phyloP scores from a whole-genome alignment of 2,113 vertebrate species.

The Myocastor coypus region DNA sequence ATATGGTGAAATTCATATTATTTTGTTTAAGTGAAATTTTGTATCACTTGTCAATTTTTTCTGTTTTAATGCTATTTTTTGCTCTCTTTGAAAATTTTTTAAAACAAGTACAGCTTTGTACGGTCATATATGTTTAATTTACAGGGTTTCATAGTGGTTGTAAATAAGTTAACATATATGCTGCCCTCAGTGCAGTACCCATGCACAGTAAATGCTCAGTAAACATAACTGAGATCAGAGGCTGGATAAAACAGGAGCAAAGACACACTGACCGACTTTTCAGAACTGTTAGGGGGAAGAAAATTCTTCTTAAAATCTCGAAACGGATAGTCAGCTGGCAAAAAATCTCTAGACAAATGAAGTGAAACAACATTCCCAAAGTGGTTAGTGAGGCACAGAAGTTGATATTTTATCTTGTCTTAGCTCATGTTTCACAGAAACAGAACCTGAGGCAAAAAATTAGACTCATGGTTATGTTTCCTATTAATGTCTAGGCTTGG shows the following conservation, averaged over 20 bases:
- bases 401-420: not conserved
- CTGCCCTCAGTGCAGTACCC: not conserved
- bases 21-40: too few species aligned
- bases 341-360: not conserved
- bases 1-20: too few species aligned
- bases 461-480: not conserved
- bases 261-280: slow-evolving; percentile 16
- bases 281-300: not conserved
- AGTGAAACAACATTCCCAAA: slow-evolving; percentile 13
- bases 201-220: not conserved
- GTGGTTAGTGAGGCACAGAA: not conserved
- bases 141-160: not conserved
- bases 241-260: not conserved
- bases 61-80: too few species aligned
- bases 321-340: not conserved
- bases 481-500: not conserved
- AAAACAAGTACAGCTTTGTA: not conserved
- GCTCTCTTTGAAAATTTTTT: too few species aligned
- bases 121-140: not conserved
- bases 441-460: slow-evolving; percentile 3
- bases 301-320: not conserved
- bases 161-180: not conserved
- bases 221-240: not conserved
- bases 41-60: too few species aligned
- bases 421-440: not conserved